phyloP scores from a whole-genome alignment of 2,888 invertebrate species.

The Athalia rosae region DNA sequence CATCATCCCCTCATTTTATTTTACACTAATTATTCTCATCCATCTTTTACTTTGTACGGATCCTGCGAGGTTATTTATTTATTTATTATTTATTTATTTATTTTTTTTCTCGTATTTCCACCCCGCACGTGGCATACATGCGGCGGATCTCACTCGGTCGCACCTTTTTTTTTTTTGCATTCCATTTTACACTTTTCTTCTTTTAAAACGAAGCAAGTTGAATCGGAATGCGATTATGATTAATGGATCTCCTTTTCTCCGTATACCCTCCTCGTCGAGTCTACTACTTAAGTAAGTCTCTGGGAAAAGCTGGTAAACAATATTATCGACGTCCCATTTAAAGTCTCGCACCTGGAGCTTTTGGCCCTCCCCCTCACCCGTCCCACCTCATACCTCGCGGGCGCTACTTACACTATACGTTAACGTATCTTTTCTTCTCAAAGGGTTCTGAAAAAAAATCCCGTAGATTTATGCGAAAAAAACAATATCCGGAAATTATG shows the following conservation, averaged over 20 bases:
- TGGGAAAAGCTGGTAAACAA: slow-evolving; percentile 32
- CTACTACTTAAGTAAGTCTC: slow-evolving; percentile 13
- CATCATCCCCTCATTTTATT: not conserved
- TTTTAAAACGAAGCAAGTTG: slow-evolving; percentile 12
- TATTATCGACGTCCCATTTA: slow-evolving; percentile 35
- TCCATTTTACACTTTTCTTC: not conserved
- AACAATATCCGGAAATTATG: too few relatives aligned
- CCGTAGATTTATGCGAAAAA: too few relatives aligned
- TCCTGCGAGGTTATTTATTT: not conserved
- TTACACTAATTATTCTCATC: not conserved
- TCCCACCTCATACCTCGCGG: not conserved
- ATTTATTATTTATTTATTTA: not conserved
- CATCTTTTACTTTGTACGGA: not conserved
- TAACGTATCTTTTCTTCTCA: too few relatives aligned
- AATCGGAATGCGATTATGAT: slow-evolving; percentile 42
- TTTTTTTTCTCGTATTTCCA: slow-evolving; percentile 4
- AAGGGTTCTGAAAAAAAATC: too few relatives aligned
- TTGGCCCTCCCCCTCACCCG: not conserved
- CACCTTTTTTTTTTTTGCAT: slow-evolving; percentile 18
- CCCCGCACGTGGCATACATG: too few relatives aligned
- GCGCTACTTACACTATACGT: not conserved
- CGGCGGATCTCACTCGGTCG: slow-evolving; percentile 11
- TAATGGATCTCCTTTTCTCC: slow-evolving; percentile 13
- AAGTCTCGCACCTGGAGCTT: not conserved
- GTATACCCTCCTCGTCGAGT: slow-evolving; percentile 5